These are phyloP conservation scores for Bombyx huttoni DNA, from an alignment of 2,888 invertebrate genomes.

Conservation along the genomic window DNA sequence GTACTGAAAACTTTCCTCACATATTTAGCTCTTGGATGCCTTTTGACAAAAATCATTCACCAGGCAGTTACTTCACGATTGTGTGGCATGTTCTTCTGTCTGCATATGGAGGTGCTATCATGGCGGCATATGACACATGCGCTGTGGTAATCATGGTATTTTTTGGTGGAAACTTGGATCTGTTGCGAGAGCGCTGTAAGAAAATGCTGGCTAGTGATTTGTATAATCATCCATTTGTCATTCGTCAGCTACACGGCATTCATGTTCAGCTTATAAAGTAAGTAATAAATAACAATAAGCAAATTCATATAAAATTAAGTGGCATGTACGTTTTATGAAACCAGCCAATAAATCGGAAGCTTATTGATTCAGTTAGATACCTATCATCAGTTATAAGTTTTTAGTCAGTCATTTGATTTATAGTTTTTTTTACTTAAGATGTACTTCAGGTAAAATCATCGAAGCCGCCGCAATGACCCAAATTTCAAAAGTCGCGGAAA, in stretches of 20 bases:
- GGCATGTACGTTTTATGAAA: no score
- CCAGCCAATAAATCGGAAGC: no score
- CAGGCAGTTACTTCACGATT: constrained; percentile 46
- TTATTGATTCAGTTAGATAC: no score
- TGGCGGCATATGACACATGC: constrained; percentile 42
- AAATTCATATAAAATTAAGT: no score
- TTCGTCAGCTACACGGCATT: constrained; percentile 33
- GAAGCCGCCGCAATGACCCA: no score
- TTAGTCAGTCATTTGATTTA: no score
- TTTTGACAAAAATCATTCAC: constrained; percentile 40
- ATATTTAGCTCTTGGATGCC: constrained; percentile 59
- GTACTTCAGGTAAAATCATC: no score
- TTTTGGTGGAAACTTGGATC: constrained; percentile 47
- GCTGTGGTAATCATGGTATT: constrained; percentile 45
- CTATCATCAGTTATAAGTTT: no score
- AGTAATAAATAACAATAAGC: constrained; percentile 13
- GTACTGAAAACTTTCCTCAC: constrained; percentile 43
- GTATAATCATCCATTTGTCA: constrained; percentile 16
- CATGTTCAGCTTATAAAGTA: constrained; percentile 43
- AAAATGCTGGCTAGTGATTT: constrained; percentile 27
- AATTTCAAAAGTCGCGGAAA: no score
- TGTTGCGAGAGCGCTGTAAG: constrained; percentile 41
- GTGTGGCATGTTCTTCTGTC: constrained; percentile 33
- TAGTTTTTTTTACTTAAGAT: no score
- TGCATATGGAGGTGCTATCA: constrained; percentile 33